A percentile compares a stretch with the other conserved stretches of the same genome.
Evolutionary conservation across 2,797 vertebrate genomes (phyloP).

Genomic region (Nannoperca australis): DNA sequence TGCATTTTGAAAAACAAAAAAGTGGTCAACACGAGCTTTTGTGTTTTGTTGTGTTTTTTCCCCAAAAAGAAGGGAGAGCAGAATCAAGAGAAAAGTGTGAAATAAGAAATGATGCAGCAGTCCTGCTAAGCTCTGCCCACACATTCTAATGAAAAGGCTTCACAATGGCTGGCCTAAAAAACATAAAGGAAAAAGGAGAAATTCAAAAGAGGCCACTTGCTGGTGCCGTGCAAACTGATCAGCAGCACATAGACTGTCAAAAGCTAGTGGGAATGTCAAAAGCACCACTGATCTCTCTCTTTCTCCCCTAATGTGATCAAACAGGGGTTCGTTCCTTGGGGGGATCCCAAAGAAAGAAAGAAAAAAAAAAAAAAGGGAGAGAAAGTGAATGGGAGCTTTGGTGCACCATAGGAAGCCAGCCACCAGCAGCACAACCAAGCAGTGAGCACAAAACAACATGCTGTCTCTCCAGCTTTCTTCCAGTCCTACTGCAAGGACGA

Average conservation of each 20-base stretch:
- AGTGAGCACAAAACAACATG: conserved; percentile 75
- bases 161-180: conserved; percentile 59
- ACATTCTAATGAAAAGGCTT: conserved; percentile 67
- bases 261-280: conserved; percentile 76
- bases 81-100: conserved; percentile 64
- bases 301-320: conserved; percentile 83
- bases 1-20: conserved; percentile 44
- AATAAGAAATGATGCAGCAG: conserved; percentile 66
- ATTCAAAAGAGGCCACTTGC: conserved; percentile 69
- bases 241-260: conserved; percentile 77
- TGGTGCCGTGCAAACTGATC: conserved; percentile 70
- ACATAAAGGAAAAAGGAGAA: conserved; percentile 50
- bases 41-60: neutral
- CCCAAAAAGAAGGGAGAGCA: conserved; percentile 21
- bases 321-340: conserved; percentile 68
- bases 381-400: conserved; percentile 72
- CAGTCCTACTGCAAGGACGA: conserved; percentile 53
- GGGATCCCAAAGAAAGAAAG: conserved; percentile 59
- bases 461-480: conserved; percentile 69
- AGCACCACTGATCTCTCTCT: conserved; percentile 72
- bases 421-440: conserved; percentile 77
- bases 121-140: conserved; percentile 67
- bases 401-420: conserved; percentile 76
- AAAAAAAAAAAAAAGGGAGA: conserved; percentile 34
- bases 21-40: conserved; percentile 42